phyloP scores from a whole-genome alignment of 2,888 invertebrate species.

The Pediacus dermestoides region DNA sequence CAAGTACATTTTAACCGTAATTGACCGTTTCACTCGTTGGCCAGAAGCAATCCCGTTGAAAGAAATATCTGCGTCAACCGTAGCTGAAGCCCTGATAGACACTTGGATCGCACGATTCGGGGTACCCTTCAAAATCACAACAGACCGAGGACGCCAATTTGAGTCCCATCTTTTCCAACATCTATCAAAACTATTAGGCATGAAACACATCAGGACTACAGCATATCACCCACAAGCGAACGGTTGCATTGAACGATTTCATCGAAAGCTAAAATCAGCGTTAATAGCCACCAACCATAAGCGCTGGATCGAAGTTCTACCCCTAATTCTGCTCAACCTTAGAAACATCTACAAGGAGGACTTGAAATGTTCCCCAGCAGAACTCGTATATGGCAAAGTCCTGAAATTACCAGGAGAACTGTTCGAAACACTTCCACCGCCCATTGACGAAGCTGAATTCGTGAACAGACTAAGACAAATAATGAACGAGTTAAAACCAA shows the following conservation, averaged over 20 bases:
- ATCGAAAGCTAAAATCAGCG: conserved; percentile 45
- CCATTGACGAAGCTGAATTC: too few relatives aligned
- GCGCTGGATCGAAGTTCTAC: too few relatives aligned
- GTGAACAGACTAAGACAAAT: too few relatives aligned
- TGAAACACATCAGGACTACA: conserved; percentile 29
- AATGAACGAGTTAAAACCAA: conserved; percentile 13
- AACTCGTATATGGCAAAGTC: conserved; percentile 35
- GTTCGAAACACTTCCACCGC: conserved; percentile 1
- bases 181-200: conserved; percentile 25
- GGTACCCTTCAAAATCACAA: conserved; percentile 34
- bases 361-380: conserved; percentile 32
- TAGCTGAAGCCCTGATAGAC: too few relatives aligned
- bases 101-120: conserved; percentile 49
- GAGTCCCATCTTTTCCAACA: conserved; percentile 29
- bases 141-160: too few relatives aligned
- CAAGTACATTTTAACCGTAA: too few relatives aligned
- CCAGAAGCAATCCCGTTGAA: conserved; percentile 2
- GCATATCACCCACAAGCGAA: conserved; percentile 43
- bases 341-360: conserved; percentile 39
- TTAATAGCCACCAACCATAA: conserved; percentile 28
- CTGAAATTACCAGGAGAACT: conserved; percentile 33
- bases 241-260: conserved; percentile 45
- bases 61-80: too few relatives aligned
- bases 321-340: too few relatives aligned
- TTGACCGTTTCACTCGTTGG: too few relatives aligned